Evolutionary conservation across 2,797 vertebrate genomes (phyloP), one percentile per base, ranked within the genome.

Genomic region (Carduelis carduelis): DNA sequence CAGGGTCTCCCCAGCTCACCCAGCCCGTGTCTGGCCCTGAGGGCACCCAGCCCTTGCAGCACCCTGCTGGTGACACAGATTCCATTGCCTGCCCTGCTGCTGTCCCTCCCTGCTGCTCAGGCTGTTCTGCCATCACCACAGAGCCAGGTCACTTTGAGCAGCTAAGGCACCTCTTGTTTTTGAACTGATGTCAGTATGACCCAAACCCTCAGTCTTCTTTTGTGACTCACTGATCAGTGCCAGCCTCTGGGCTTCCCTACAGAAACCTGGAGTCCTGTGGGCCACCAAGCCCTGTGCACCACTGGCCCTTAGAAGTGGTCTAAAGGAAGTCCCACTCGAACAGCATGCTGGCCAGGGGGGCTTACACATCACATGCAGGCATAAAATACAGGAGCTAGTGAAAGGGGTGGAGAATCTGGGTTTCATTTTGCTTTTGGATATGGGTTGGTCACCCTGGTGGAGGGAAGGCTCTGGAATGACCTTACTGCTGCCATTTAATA

Each of bases 211-310:
- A 14, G 5, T 30, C 5, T 37, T 76, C 72, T 76, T 34, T 41
- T 46, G 28, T 41, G 23, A 21, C 34, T 66, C n/a, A 11, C 9
- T 56, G 71, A 10, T 32, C 46, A 85, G 28, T 46, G 39, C 13
- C 39, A 35, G 30, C 9, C 32, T 83, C 83, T 63, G n/a, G 41
- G 18, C 57, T 81, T 41, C 9, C 27, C 43, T 70, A 14, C 44
- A 55, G 64, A 65, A 83, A 66, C 5, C 17, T 1, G 0, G 35
- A 61, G 22, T 43, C 30, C 24, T 26, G 13, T 0, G 2, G 37
- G 47, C 44, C 72, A 76, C 56, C 0, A 0, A 52, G 32, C 11
- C 24, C 61, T 57, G 30, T 2, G 4, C n/a, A 81, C 9, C 2
- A 2, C 47, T 59, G n/a, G 30, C 52, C 35, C 22, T 80, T 52